Evolutionary conservation across 2,888 invertebrate genomes (phyloP).

Genomic region (Yponomeuta plumbellus): DNA sequence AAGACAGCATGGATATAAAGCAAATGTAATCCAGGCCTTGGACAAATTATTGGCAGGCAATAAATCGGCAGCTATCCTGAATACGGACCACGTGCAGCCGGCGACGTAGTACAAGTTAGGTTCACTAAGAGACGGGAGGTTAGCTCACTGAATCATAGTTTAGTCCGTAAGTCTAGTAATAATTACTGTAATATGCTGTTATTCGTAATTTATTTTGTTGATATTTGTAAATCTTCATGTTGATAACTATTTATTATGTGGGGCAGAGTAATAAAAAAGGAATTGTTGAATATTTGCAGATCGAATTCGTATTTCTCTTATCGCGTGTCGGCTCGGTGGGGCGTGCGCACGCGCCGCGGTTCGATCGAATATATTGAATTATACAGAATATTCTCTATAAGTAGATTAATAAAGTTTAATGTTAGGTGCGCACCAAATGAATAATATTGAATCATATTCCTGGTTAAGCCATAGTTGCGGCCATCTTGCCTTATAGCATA

Average conservation of each 20-base stretch:
- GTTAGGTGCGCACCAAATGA: slow-evolving; percentile 52
- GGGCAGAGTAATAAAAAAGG: slow-evolving; percentile 54
- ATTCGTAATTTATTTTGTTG: slow-evolving; percentile 77
- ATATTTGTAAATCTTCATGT: slow-evolving; percentile 77
- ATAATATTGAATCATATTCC: slow-evolving; percentile 47
- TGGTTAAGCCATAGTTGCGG: slow-evolving; percentile 59
- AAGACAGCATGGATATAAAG: too few relatives aligned
- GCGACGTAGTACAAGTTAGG: slow-evolving; percentile 69
- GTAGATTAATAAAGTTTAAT: slow-evolving; percentile 44
- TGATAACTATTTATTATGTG: slow-evolving; percentile 75
- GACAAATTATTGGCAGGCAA: neutral
- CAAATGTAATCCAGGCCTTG: too few relatives aligned
- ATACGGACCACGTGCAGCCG: slow-evolving; percentile 32
- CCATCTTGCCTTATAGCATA: slow-evolving; percentile 67
- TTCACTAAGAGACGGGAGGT: slow-evolving; percentile 43
- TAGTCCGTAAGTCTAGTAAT: slow-evolving; percentile 53
- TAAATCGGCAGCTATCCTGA: neutral
- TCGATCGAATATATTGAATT: slow-evolving; percentile 65
- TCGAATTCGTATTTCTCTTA: slow-evolving; percentile 51
- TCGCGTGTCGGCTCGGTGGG: slow-evolving; percentile 33
- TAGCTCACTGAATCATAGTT: slow-evolving; percentile 50
- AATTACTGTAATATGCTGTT: slow-evolving; percentile 72
- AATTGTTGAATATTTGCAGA: slow-evolving; percentile 69
- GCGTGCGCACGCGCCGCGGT: slow-evolving; percentile 35
- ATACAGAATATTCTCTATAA: slow-evolving; percentile 54